Evolutionary conservation across 2,888 invertebrate species (phyloP), one percentile per base, ranked within the genome.

Genomic region (Diarsia mendica): DNA sequence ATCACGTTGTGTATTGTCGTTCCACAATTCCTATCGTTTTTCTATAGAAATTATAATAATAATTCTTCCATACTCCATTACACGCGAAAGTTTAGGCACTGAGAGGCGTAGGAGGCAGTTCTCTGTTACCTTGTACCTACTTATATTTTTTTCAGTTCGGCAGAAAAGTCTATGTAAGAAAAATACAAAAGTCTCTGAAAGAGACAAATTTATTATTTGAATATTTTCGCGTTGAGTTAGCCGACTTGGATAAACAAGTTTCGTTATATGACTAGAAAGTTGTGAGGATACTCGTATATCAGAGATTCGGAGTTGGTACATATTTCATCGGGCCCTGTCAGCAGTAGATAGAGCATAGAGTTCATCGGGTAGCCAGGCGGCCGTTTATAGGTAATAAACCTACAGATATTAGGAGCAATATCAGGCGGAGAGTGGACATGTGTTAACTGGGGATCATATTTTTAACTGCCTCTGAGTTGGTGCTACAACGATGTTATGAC

Each of bases 1-100:
- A 91, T 90, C 91, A 87, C 73, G 80, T 82, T 63, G 61, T 79
- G 73, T 87, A 75, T 84, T 74, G 82, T 81, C 84, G 88, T 85
- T 89, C 77, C 85, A 90, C 88, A 90, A 87, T 89, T 87, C 85
- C 81, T 88, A 88, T 87, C 88, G 87, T 89, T 90, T 90, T 90
- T 90, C 90, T 89, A 89, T 89, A 90, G 91, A 91, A 91, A 92
- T 91, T 92, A 92, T 89, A 84, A 91, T 90, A 91, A 93, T 93
- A 93, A 92, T 92, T 93, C 93, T 90, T 93, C 89, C 92, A 92
- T 91, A 89, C 90, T 89, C 92, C 92, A 93, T 91, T 93, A 92
- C 90, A 89, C 93, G 88, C 89, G 85, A 89, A 91, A 91, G 89
- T 93, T 92, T 82, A 75, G 82, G 74, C 58, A 74, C 73, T 79